Evolutionary conservation across 2,797 vertebrate species (phyloP).

Genomic region (Sparus aurata): DNA sequence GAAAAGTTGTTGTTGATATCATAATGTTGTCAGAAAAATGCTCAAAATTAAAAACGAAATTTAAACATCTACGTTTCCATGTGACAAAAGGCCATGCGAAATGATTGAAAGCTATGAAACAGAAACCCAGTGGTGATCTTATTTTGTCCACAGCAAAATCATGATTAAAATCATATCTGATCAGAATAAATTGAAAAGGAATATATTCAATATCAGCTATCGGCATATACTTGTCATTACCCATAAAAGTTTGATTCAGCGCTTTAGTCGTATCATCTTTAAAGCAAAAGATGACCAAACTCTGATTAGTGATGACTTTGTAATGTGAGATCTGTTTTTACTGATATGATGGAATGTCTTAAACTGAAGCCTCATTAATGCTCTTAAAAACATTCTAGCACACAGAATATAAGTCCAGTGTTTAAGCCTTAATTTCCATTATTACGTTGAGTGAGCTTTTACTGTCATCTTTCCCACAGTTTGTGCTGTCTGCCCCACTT

Average conservation of each 20-base stretch:
- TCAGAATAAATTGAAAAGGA: background rate
- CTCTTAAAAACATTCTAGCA: slow-evolving; percentile 62
- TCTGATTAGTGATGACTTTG: slow-evolving; percentile 6
- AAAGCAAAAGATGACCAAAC: background rate
- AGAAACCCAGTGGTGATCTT: background rate
- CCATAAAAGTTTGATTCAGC: background rate
- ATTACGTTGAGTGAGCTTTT: slow-evolving; percentile 62
- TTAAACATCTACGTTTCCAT: background rate
- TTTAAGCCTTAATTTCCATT: slow-evolving; percentile 66
- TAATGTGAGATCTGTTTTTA: background rate
- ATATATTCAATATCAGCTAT: background rate
- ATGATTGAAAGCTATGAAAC: background rate
- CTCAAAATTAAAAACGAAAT: background rate
- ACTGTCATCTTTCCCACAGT: slow-evolving; percentile 53
- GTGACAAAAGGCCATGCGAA: background rate
- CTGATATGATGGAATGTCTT: slow-evolving; percentile 62
- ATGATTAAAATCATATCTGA: background rate
- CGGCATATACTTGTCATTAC: background rate
- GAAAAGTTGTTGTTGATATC: background rate
- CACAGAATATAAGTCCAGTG: slow-evolving; percentile 44
- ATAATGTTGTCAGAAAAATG: background rate
- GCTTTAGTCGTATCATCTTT: background rate
- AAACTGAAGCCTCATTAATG: slow-evolving; percentile 56
- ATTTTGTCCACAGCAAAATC: background rate
- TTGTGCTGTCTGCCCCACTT: slow-evolving; percentile 63